Conservation (phyloP, 2,888 invertebrate species). For the Rhamphomyia laevipes region DNA sequence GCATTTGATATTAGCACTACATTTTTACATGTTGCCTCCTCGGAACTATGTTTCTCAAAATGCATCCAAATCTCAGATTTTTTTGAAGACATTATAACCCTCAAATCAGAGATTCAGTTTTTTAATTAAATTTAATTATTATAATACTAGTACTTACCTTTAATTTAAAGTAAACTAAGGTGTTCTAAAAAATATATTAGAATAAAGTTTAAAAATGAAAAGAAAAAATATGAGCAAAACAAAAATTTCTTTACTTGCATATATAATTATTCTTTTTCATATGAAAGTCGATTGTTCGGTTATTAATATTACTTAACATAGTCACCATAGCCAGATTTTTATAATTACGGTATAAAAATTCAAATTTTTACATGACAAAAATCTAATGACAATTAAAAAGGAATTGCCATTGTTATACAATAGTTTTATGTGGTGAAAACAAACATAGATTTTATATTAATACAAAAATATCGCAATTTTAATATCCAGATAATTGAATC, state of each 20-base stretch:
- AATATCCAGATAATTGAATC: not conserved
- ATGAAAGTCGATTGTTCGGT: too few relatives aligned
- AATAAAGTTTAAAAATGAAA: too few relatives aligned
- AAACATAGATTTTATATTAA: too few relatives aligned
- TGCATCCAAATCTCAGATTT: not conserved
- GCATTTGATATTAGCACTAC: not conserved
- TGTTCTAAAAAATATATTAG: too few relatives aligned
- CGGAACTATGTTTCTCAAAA: not conserved
- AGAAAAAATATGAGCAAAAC: not conserved
- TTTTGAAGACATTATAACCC: not conserved
- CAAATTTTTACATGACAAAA: not conserved
- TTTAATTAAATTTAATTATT: not conserved
- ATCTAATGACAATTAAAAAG: too few relatives aligned
- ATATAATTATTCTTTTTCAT: too few relatives aligned
- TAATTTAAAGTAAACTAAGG: not conserved
- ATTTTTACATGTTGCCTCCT: not conserved
- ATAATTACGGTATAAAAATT: not conserved
- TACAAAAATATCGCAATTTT: not conserved
- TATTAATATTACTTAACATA: too few relatives aligned
- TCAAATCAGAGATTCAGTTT: not conserved
- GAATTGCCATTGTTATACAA: too few relatives aligned
- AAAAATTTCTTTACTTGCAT: not conserved
- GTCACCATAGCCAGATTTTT: not conserved
- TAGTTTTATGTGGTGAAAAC: too few relatives aligned
- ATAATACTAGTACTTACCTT: not conserved